phyloP scores from a whole-genome alignment of 2,888 invertebrate genomes.

The Dynastes hyllus region DNA sequence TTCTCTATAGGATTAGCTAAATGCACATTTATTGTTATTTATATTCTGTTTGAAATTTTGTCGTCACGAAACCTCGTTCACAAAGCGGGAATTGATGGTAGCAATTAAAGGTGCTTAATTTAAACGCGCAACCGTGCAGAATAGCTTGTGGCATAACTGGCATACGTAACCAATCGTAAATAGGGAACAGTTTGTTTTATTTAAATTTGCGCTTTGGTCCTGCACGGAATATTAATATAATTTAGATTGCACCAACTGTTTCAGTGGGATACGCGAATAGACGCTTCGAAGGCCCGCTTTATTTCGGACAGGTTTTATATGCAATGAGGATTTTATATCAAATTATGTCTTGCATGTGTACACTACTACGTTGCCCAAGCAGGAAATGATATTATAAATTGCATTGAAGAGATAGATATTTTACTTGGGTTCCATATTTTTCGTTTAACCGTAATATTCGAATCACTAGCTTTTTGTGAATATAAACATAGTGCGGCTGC shows the following conservation, averaged over 20 bases:
- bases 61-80: not conserved
- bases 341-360: no score
- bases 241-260: slow-evolving; percentile 14
- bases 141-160: not conserved
- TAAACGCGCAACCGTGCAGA: slow-evolving; percentile 12
- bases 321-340: not conserved
- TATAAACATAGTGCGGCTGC: no score
- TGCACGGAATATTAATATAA: no score
- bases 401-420: no score
- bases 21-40: not conserved
- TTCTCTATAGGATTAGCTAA: no score
- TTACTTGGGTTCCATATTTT: no score
- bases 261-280: not conserved
- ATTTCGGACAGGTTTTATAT: not conserved
- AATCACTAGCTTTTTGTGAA: no score
- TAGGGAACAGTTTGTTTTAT: not conserved
- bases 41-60: not conserved
- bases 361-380: no score
- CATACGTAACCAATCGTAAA: slow-evolving; percentile 1
- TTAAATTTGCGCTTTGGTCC: slow-evolving; percentile 3
- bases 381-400: no score
- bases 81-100: not conserved
- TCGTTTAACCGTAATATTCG: no score
- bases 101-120: slow-evolving; percentile 36
- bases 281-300: not conserved